Percentiles rank a stretch among this genome's conserved stretches.
phyloP scores from a whole-genome alignment of 1,140 invertebrate genomes.

The Drosophila sechellia region DNA sequence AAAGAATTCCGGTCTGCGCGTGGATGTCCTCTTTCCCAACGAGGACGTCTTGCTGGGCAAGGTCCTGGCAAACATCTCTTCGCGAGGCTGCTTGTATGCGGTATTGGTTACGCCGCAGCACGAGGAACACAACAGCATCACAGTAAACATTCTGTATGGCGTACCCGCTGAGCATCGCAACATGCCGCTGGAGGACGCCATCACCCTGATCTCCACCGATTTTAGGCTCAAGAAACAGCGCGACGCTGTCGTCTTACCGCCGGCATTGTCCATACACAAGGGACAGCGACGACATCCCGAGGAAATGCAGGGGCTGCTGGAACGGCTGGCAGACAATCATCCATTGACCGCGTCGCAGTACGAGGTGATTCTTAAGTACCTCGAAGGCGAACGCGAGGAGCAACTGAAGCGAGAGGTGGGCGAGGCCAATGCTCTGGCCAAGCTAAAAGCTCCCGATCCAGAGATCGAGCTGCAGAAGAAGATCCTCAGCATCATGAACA shows the following conservation, averaged over 20 bases:
- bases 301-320: conserved; percentile 90
- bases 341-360: conserved; percentile 92
- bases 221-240: conserved; percentile 90
- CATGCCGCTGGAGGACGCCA: conserved; percentile 96
- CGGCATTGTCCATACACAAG: conserved; percentile 3
- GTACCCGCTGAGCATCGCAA: conserved; percentile 95
- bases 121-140: conserved; percentile 93
- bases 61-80: conserved; percentile 94
- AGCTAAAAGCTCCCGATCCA: conserved; percentile 85
- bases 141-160: conserved; percentile 95
- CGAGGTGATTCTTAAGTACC: conserved; percentile 91
- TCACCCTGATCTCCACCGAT: conserved; percentile 91
- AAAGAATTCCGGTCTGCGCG: conserved; percentile 91
- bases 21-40: conserved; percentile 95
- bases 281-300: conserved; percentile 86
- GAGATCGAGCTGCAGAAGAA: conserved; percentile 89
- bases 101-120: conserved; percentile 94
- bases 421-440: conserved; percentile 83
- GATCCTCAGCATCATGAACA: conserved; percentile 93
- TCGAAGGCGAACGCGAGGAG: conserved; percentile 90
- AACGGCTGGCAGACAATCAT: conserved; percentile 91
- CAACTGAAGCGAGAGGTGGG: conserved; percentile 90
- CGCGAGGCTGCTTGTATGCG: conserved; percentile 93
- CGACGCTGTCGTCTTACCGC: conserved; percentile 14
- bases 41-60: conserved; percentile 93